Base-by-base conservation (phyloP, 2,113 vertebrate genomes). In the Bufo bufo region DNA sequence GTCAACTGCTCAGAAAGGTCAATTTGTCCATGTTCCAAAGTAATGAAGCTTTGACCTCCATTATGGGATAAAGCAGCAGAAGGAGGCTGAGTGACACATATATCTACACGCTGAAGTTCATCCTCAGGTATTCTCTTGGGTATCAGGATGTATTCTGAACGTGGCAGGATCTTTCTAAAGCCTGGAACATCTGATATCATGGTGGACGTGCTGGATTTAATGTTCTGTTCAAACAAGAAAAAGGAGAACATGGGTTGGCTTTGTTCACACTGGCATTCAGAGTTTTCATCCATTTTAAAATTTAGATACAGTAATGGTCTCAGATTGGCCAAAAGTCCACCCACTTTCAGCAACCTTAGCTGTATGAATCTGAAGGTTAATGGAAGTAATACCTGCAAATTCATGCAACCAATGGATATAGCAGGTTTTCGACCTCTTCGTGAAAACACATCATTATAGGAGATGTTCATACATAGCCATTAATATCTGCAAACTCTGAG, bases 121-220 rank as follows among this genome's bases (percentile, higher is more conserved):
- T 95, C 94, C 0, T 95, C 93, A 7, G 95, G 89, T 81, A 93
- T 93, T 77, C 92, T 91, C 93, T 97, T 97, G 23, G 97, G 95
- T 85, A 99, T 93, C 83, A 99, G 93, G 52, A 98, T 94, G 6
- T 97, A 99, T 90, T 95, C 96, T 0, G 97, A 96, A 91, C 98
- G 96, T 63, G 98, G 98, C 11, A 98, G 96, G 91, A 99, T 99
- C 94, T 97, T 99, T 56, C 98, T 96, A 92, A 99, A 99, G 82
- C 98, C 98, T 87, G 98, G 97, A 89, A 98, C 93, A 89, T 99
- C 97, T 81, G 96, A 95, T 90, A 96, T 90, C 58, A 95, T 91
- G 4, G 95, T 90, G 54, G 93, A 92, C 19, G 82, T 91, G 92
- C 3, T 90, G 85, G 91, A 77, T 12, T 93, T 95, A 71, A 94